Conservation (phyloP, 1,140 invertebrate species). For the Muscidifurax raptorellus region DNA sequence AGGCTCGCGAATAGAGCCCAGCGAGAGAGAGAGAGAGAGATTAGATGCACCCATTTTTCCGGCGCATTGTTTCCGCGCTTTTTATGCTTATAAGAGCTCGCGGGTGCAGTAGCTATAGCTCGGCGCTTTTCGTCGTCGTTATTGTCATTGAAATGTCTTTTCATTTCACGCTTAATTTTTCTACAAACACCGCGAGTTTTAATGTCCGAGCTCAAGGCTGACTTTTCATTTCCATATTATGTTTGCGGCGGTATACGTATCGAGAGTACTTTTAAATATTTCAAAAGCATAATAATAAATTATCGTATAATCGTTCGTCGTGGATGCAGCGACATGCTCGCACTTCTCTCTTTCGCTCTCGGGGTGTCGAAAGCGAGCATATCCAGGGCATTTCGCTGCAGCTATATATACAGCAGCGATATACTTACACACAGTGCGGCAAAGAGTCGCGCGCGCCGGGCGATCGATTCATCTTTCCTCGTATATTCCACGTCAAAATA, state of each 20-base stretch:
- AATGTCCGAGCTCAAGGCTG: no score
- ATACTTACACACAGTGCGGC: conserved; percentile 53
- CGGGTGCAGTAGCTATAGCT: not conserved
- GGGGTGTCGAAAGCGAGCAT: not conserved
- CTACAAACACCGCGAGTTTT: not conserved
- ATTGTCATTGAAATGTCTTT: conserved; percentile 9
- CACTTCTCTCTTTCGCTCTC: no score
- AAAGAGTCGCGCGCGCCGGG: conserved; percentile 60
- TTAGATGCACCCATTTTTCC: conserved; percentile 40
- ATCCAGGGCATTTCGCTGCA: not conserved
- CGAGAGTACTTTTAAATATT: no score
- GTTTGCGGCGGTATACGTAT: no score
- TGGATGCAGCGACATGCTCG: no score
- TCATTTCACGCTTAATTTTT: conserved; percentile 30
- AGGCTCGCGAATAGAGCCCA: no score
- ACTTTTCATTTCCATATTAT: no score
- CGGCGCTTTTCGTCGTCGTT: not conserved
- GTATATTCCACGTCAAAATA: conserved; percentile 74
- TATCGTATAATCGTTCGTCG: no score
- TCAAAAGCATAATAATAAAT: no score
- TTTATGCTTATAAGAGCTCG: not conserved
- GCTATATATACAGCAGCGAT: not conserved
- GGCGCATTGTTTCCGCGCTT: conserved; percentile 7
- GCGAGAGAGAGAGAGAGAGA: no score
- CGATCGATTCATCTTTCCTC: conserved; percentile 74